phyloP scores from a whole-genome alignment of 2,797 vertebrate species.

The Nannoperca obscura region DNA sequence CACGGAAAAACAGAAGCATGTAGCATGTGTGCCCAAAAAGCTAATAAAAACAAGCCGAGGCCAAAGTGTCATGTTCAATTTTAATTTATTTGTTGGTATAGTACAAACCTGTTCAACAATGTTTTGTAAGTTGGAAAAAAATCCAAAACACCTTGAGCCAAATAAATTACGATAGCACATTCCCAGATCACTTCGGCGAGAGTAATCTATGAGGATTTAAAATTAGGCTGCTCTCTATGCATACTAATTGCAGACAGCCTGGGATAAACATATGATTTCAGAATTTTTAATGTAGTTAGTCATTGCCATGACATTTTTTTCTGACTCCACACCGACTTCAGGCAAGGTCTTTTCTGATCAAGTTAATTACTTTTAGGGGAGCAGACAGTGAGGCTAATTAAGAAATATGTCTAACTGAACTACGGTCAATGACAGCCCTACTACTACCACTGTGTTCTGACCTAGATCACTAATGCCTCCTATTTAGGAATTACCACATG shows the following conservation, averaged over 20 bases:
- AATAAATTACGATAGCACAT: conserved; percentile 72
- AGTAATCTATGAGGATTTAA: conserved; percentile 77
- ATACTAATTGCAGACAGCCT: conserved; percentile 76
- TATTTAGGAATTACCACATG: conserved; percentile 78
- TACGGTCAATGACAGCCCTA: conserved; percentile 79
- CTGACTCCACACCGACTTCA: conserved; percentile 67
- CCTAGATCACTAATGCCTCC: conserved; percentile 80
- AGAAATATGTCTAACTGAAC: conserved; percentile 81
- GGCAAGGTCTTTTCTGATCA: conserved; percentile 83
- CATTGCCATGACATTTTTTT: conserved; percentile 55
- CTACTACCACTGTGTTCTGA: conserved; percentile 77
- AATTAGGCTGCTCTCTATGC: conserved; percentile 67
- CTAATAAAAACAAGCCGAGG: conserved; percentile 57
- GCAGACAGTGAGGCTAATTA: conserved; percentile 85
- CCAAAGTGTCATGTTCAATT: conserved; percentile 73
- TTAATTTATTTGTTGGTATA: conserved; percentile 74
- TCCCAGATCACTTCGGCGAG: conserved; percentile 69
- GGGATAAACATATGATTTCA: conserved; percentile 78
- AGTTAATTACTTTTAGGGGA: conserved; percentile 82
- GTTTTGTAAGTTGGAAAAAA: conserved; percentile 40
- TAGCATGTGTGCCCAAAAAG: conserved; percentile 26
- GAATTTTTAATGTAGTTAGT: conserved; percentile 72
- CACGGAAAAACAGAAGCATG: background rate
- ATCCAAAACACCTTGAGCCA: conserved; percentile 66
- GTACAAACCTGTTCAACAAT: conserved; percentile 62